Conservation (phyloP, 2,888 invertebrate species). For the Unio pictorum region DNA sequence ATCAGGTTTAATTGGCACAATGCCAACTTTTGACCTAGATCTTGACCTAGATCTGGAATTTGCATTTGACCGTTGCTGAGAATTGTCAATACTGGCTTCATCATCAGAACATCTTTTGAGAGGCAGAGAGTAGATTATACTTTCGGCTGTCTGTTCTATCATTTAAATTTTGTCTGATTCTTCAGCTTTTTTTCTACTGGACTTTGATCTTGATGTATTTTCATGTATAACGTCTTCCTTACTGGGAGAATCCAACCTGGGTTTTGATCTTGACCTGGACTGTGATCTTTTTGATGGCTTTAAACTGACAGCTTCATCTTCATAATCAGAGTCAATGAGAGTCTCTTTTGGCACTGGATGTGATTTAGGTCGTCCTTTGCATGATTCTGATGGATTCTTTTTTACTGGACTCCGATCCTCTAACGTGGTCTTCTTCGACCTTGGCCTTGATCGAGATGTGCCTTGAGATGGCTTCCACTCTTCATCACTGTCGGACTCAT, state of each 20-base stretch:
- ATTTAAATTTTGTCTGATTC: too few species aligned
- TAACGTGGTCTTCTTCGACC: not conserved
- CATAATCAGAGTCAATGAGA: not conserved
- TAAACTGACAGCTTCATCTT: not conserved
- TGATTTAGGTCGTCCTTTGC: constrained; percentile 2
- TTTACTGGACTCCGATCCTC: too few species aligned
- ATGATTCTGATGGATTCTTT: not conserved
- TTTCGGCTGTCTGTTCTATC: too few species aligned
- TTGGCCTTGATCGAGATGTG: constrained; percentile 4
- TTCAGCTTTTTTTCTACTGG: too few species aligned
- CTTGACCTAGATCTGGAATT: too few species aligned
- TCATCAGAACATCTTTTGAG: too few species aligned
- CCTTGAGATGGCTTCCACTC: not conserved
- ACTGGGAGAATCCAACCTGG: not conserved
- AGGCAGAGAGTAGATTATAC: too few species aligned
- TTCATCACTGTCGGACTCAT: constrained; percentile 8
- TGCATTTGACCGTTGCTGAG: too few species aligned
- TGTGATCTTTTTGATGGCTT: not conserved
- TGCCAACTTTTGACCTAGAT: too few species aligned
- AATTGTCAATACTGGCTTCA: too few species aligned
- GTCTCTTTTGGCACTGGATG: not conserved
- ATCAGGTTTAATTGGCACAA: too few species aligned
- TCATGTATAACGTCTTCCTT: not conserved
- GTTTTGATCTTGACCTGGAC: constrained; percentile 3
- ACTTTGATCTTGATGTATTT: not conserved